A percentile compares a stretch with the other conserved stretches of the same genome.
These are phyloP conservation scores for Falco rusticolus DNA, from an alignment of 2,797 vertebrate genomes.

Conservation along the genomic window DNA sequence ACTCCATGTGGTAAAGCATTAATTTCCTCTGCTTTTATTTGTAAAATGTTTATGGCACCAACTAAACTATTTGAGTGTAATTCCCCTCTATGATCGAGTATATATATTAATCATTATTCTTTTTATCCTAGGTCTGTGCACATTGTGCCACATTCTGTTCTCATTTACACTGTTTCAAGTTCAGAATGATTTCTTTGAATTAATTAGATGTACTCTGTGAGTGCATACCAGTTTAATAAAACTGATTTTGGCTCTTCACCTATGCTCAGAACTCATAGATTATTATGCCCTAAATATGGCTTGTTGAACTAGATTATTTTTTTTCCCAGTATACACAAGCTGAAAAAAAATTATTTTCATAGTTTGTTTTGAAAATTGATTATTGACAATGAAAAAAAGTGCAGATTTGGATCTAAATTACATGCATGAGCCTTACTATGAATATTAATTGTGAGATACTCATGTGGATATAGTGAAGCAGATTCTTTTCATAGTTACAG, in stretches of 20 bases:
- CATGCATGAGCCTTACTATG: not conserved
- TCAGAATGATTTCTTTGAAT: not conserved
- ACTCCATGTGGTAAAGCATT: not conserved
- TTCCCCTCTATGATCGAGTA: not conserved
- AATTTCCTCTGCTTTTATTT: conserved; percentile 2
- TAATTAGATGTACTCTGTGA: not conserved
- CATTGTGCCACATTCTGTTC: not conserved
- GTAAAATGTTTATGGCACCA: conserved; percentile 15
- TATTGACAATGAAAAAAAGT: not conserved
- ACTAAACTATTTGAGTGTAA: not conserved
- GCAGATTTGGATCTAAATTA: not conserved
- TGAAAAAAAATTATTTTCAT: not conserved
- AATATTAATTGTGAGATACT: not conserved
- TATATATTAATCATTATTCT: not conserved
- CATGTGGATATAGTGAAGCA: not conserved
- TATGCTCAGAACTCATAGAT: not conserved
- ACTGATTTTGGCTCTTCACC: not conserved
- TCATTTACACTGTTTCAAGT: not conserved
- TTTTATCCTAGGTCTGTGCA: not conserved
- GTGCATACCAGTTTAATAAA: not conserved
- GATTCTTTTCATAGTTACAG: not conserved
- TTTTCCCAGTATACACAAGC: not conserved
- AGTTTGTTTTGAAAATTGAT: not conserved
- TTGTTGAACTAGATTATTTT: not conserved
- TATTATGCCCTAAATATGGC: not conserved